Base-by-base conservation (phyloP, 2,888 invertebrate species). In the Mesochorus sp. region DNA sequence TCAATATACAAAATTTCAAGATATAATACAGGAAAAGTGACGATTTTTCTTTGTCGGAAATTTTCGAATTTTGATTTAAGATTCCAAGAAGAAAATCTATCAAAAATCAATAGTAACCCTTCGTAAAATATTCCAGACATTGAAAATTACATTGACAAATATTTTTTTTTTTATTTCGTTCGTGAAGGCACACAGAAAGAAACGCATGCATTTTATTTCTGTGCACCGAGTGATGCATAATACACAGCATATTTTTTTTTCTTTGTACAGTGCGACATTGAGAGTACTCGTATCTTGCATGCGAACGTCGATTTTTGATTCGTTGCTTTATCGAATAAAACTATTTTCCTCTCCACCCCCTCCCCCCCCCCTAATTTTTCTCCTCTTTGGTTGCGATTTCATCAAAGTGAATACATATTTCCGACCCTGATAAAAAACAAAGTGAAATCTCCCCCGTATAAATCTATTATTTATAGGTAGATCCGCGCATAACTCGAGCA, bases 141-240 rank as follows among this genome's bases (percentile, higher is more conserved):
- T 10, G 51, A 8, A 44, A 4, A 44, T 28, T 28, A 53, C 2
- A 37, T n/a, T 31, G 37, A 37, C 12, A 37, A 37, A 37, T 37
- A 37, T 37, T 12, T 37, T n/a, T 37, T 37, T 62, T 49, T 42
- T 21, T 21, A 49, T 47, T 28, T 31, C 21, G n/a, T n/a, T n/a
- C n/a, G n/a, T n/a, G n/a, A n/a, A n/a, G n/a, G n/a, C 44, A 59
- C 14, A 51, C 42, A 44, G 14, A 55, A 49, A 34, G 21, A 26
- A 62, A 57, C 17, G 62, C 77, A 73, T 77, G 77, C 77, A 66
- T 57, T 76, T 59, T 47, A 28, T 49, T 3, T 66, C 21, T 42
- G 55, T 39, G 26, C 21, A 55, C 24, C 26, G 66, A 55, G 14
- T 71, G 42, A 66, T 64, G 67, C 76, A 67, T 44, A n/a, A 71